These are phyloP conservation scores for Pteruthius melanotis DNA, from an alignment of 2,113 vertebrate species.

Conservation along the genomic window DNA sequence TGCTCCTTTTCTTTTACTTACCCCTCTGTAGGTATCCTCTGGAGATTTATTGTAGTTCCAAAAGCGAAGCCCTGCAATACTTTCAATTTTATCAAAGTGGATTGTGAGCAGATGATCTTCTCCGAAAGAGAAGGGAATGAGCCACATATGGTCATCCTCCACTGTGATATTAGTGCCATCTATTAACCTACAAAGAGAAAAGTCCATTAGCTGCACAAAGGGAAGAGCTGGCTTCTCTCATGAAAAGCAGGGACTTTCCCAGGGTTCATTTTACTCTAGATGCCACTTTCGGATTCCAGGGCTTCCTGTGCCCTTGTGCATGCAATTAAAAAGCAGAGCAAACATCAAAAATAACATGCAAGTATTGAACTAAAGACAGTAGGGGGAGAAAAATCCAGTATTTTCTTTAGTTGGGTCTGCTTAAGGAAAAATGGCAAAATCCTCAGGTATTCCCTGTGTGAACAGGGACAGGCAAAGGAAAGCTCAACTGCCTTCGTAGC, in stretches of 20 bases:
- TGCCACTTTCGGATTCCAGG: neutral
- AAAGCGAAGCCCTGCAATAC: constrained; percentile 87
- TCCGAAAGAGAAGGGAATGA: constrained; percentile 88
- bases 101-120: constrained; percentile 83
- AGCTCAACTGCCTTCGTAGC: neutral
- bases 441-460: neutral
- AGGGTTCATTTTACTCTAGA: neutral
- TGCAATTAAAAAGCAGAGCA: neutral
- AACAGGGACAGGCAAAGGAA: neutral
- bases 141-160: constrained; percentile 95
- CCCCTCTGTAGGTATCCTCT: constrained; percentile 97
- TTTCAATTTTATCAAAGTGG: constrained; percentile 78
- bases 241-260: neutral
- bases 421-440: neutral
- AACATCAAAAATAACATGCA: neutral
- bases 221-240: neutral
- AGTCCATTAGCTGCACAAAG: constrained; percentile 31
- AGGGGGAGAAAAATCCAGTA: rapidly evolving
- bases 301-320: neutral
- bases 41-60: constrained; percentile 99
- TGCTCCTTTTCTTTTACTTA: constrained; percentile 75
- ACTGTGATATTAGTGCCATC: constrained; percentile 91
- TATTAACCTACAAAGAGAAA: constrained; percentile 80
- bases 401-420: neutral
- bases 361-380: neutral